A percentile compares a stretch with the other conserved stretches of the same genome.
These are phyloP conservation scores for Bergia puertoricense DNA, from an alignment of 92 coral and sea anemone species.

Conservation along the genomic window DNA sequence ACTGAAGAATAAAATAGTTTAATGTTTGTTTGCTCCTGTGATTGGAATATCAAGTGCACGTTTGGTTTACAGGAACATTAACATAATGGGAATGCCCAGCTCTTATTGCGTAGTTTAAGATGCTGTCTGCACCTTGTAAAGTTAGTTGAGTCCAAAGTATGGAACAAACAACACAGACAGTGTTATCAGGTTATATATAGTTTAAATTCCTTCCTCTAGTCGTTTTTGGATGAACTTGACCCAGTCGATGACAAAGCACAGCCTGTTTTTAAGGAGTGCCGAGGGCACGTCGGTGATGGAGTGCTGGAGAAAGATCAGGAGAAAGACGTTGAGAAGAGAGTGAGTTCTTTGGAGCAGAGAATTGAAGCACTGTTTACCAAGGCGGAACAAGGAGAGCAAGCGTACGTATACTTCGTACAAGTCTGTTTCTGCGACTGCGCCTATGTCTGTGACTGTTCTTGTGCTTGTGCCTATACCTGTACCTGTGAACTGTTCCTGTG, in stretches of 20 bases:
- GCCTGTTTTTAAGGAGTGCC: neutral
- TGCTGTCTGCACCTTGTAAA: neutral
- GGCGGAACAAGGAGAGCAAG: slow-evolving; percentile 26
- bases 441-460: neutral
- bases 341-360: neutral
- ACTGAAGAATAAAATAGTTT: neutral
- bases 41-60: too few relatives aligned
- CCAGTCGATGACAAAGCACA: slow-evolving; percentile 11
- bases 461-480: neutral
- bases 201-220: neutral
- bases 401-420: neutral
- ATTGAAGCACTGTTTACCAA: slow-evolving; percentile 17
- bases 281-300: neutral
- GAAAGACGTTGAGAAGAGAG: slow-evolving; percentile 11
- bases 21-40: neutral
- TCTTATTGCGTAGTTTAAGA: neutral
- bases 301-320: neutral
- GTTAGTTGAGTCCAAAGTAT: too few relatives aligned
- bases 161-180: neutral
- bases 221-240: slow-evolving; percentile 2
- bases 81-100: too few relatives aligned
- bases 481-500: neutral
- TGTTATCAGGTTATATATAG: too few relatives aligned
- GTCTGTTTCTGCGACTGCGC: neutral
- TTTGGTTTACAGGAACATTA: too few relatives aligned